Evolutionary conservation across 2,113 vertebrate genomes (phyloP).

Genomic region (Physeter macrocephalus): DNA sequence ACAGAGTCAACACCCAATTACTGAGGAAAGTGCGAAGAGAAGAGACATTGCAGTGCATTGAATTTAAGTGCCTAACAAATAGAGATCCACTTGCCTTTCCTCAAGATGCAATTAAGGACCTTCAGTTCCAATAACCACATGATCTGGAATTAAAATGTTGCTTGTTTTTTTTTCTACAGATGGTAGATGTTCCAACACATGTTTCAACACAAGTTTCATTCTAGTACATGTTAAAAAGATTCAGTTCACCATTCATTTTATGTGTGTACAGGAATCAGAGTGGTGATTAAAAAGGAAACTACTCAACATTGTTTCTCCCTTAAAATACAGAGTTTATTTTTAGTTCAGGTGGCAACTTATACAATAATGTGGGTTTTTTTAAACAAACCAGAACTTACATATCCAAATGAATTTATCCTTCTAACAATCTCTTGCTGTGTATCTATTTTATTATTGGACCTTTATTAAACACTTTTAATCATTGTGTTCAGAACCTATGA

Average conservation of each 20-base stretch:
- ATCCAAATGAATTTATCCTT: background rate
- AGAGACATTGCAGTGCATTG: background rate
- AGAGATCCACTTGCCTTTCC: background rate
- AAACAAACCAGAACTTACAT: background rate
- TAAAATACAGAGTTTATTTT: background rate
- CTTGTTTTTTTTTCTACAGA: background rate
- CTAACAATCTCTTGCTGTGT: background rate
- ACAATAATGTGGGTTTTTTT: background rate
- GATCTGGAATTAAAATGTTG: background rate
- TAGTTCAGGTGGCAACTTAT: background rate
- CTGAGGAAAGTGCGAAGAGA: conserved; percentile 1
- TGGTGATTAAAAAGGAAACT: background rate
- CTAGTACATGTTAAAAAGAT: background rate
- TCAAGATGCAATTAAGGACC: background rate
- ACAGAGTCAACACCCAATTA: conserved; percentile 47
- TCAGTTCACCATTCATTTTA: background rate
- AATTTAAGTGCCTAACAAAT: conserved; percentile 52
- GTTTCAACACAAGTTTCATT: background rate
- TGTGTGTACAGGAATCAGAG: background rate
- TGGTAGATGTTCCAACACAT: background rate
- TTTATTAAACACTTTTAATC: background rate
- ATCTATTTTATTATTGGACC: background rate
- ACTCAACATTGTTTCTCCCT: background rate
- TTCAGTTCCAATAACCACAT: conserved; percentile 22
- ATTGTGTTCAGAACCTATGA: background rate